Base-by-base conservation (phyloP, 1,140 invertebrate species). In the Drosophila carrolli region DNA sequence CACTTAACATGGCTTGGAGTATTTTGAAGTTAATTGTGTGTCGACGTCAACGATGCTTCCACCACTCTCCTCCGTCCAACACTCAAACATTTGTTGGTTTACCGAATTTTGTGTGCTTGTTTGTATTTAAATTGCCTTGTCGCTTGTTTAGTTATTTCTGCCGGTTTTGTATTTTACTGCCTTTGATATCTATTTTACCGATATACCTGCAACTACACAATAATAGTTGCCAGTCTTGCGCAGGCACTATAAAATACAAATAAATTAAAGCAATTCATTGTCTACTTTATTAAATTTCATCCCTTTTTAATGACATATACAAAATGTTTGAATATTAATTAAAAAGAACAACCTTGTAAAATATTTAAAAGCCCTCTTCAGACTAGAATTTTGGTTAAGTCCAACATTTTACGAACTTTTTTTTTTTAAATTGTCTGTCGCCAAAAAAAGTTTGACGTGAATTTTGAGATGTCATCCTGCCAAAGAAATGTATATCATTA, bases 41-140 rank as follows among this genome's bases (percentile, higher is more conserved):
- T 88, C 83, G 83, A 77, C 79, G 74, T 88, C 82, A 76, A 66
- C 75, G 51, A 56, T 72, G 66, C 48, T 55, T 13, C 61, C 63
- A 58, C 56, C 41, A 14, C 51, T 44, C 35, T 40, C 38, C 61
- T 16, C 19, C 16, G 7, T 53, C 14, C 46, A 43, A 63, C 47
- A 50, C 62, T 67, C 71, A 41, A 67, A 78, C 84, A 89, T 53
- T 70, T 61, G 80, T 72, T 72, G 55, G 57, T 72, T 65, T 56
- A 32, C 66, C 54, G 59, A 77, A 71, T 77, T 61, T 61, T 78
- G 51, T 66, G 68, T 63, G 75, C 61, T 68, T 78, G 46, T 81
- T 83, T 67, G 77, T 89, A 89, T 89, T 84, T 89, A 90, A 89
- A 89, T 89, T 89, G 84, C 85, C 79, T 78, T 81, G 79, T 82